Percentiles rank a stretch among this genome's conserved stretches.
Conservation (phyloP, 1,140 invertebrate species). For the Drosophila biarmipes region DNA sequence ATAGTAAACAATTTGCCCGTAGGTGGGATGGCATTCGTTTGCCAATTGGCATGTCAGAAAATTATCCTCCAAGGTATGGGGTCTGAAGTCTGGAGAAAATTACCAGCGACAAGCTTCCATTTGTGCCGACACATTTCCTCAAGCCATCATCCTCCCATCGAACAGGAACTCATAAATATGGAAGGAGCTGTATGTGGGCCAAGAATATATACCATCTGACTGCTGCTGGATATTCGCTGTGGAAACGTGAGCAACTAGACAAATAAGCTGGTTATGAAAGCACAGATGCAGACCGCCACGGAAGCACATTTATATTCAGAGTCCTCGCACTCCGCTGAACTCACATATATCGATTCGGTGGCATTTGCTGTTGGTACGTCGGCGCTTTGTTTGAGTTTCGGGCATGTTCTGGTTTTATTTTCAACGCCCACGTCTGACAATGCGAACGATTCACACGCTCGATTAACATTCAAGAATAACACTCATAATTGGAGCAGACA, state of each 20-base stretch:
- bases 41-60: slow-evolving; percentile 3
- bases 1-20: slow-evolving; percentile 11
- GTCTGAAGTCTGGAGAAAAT: slow-evolving; percentile 17
- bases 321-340: slow-evolving; percentile 23
- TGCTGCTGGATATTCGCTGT: slow-evolving; percentile 18
- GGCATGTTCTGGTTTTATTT: background rate
- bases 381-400: slow-evolving; percentile 5
- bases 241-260: slow-evolving; percentile 44
- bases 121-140: slow-evolving; percentile 26
- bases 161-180: slow-evolving; percentile 23
- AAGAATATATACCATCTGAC: background rate
- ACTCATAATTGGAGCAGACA: slow-evolving; percentile 38
- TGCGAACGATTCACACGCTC: slow-evolving; percentile 62
- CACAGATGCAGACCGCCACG: slow-evolving; percentile 21
- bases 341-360: slow-evolving; percentile 25
- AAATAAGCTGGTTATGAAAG: slow-evolving; percentile 40
- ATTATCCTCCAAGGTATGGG: slow-evolving; percentile 2
- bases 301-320: slow-evolving; percentile 32
- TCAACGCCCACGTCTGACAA: slow-evolving; percentile 25
- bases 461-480: slow-evolving; percentile 63
- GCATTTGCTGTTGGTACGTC: slow-evolving; percentile 5
- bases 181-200: background rate
- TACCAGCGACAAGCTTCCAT: slow-evolving; percentile 12
- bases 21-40: background rate
- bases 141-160: background rate